Base-by-base conservation (phyloP, 2,113 vertebrate species). In the Rhinolophus ferrumequinum region DNA sequence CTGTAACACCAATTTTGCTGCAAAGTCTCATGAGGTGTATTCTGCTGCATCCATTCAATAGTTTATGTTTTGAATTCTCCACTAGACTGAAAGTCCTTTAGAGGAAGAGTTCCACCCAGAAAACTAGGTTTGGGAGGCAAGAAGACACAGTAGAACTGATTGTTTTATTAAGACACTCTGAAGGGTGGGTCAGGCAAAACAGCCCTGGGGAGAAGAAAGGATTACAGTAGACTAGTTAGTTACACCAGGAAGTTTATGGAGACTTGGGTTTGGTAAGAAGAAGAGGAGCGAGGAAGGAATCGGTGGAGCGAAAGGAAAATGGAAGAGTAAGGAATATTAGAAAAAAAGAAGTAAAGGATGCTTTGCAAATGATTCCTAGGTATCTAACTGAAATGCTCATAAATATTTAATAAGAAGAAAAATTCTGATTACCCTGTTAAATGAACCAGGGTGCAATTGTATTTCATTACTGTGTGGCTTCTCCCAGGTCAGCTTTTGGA, bases 1-100 rank as follows among this genome's bases (percentile, higher is more conserved):
- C 28, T 0, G 10, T 41, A 35, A 18, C 52, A 6, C 11, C 1
- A 10, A 62, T 3, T 26, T 11, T 5, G 35, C 18, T 30, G 14
- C 5, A 67, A 21, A 72, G 33, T 10, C 15, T 22, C 11, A 8
- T 8, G 47, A 30, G 26, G 35, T 62, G 15, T 28, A 28, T 33
- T 16, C 30, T 41, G 54, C 3, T 2, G 4, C 33, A 24, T 18
- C 44, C 15, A 24, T 47, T 69, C 35, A 56, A 26, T 26, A 8
- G 44, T 30, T 52, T 30, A 22, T 19, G 38, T n/a, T 79, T 41
- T 83, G 33, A 72, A 26, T 47, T 26, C 76, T 52, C 13, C 38
- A 5, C 19, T 10, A 82, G 15, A 13, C 3, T 15, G 8, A 33
- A 58, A 22, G 13, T 38, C 24, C 54, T 72, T 35, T 77, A 44